Evolutionary conservation across 2,113 vertebrate genomes (phyloP), one percentile per base, ranked within the genome.

Genomic region (Crotalus helleri): DNA sequence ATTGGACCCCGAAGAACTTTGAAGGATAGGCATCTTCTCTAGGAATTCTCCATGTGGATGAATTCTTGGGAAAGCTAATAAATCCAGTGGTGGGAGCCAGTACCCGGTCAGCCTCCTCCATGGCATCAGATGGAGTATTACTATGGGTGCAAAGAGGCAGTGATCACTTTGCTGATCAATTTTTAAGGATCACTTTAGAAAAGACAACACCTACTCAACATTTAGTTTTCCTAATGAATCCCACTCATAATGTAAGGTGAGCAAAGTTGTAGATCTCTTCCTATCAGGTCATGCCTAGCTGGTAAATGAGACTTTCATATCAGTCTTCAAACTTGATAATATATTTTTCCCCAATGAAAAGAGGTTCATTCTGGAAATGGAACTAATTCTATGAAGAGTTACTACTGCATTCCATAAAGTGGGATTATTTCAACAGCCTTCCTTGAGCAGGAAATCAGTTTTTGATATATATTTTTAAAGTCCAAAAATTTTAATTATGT

Each of bases 251-350:
- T 58, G 51, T 55, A 69, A 54, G 29, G 59, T 92, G 81, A 85
- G 17, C 17, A 21, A 90, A 81, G 10, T 95, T 94, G 88, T 85
- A 88, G 11, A 57, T 87, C 58, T 92, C 93, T 92, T 61, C 88
- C 93, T 95, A 90, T 91, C 91, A 94, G 89, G 93, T 91, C 92
- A 17, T 11, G n/a, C 39, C 85, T 39, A 87, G 11, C 81, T 94
- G 85, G 90, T 87, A 91, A 95, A 91, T 4, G 39, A 93, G n/a
- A 51, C 93, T 93, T 81, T 58, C 39, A 90, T 33, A 33, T 69
- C 64, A 93, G 85, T 69, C 88, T 90, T 13, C 95, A 81, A 88
- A 58, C 17, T 88, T 53, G 59, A 53, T 55, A 69, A n/a, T 90
- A 12, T 53, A 69, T 85, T 90, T 94, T 2, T 61, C 88, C 91